Conservation (phyloP, 2,797 vertebrate genomes). For the Takifugu ocellatus region DNA sequence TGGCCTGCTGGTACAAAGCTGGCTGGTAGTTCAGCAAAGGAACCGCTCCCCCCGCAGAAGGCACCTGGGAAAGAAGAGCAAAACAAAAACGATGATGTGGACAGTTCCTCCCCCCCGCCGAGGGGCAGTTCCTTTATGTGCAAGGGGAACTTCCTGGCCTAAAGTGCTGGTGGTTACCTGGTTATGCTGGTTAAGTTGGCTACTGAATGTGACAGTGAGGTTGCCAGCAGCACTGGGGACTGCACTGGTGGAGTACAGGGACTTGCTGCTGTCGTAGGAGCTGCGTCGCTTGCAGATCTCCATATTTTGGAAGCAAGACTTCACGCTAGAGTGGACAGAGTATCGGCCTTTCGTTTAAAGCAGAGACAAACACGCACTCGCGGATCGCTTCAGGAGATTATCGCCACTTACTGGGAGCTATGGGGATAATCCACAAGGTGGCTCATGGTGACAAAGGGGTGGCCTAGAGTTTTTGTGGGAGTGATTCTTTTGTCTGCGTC, state of each 20-base stretch:
- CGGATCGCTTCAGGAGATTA: too few relatives aligned
- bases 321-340: conserved; percentile 78
- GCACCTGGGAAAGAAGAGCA: conserved; percentile 83
- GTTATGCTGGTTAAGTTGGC: conserved; percentile 96
- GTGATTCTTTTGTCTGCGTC: conserved; percentile 98
- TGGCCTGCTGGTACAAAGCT: conserved; percentile 94
- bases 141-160: too few relatives aligned
- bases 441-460: conserved; percentile 95
- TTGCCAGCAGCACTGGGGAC: conserved; percentile 95
- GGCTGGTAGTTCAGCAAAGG: conserved; percentile 97
- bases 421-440: conserved; percentile 97
- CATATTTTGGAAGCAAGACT: conserved; percentile 99
- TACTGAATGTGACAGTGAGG: conserved; percentile 98
- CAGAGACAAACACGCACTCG: not conserved
- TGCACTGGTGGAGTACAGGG: conserved; percentile 90
- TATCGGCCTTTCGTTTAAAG: conserved; percentile 3
- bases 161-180: conserved; percentile 74
- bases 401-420: conserved; percentile 87
- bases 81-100: conserved; percentile 28
- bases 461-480: conserved; percentile 94
- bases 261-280: conserved; percentile 91
- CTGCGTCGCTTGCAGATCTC: conserved; percentile 95
- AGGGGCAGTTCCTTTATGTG: too few relatives aligned
- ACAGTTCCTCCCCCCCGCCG: too few relatives aligned
- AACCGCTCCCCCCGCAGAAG: conserved; percentile 89